Base-by-base conservation (phyloP, 2,888 invertebrate species). In the Agrenia bidenticulata region DNA sequence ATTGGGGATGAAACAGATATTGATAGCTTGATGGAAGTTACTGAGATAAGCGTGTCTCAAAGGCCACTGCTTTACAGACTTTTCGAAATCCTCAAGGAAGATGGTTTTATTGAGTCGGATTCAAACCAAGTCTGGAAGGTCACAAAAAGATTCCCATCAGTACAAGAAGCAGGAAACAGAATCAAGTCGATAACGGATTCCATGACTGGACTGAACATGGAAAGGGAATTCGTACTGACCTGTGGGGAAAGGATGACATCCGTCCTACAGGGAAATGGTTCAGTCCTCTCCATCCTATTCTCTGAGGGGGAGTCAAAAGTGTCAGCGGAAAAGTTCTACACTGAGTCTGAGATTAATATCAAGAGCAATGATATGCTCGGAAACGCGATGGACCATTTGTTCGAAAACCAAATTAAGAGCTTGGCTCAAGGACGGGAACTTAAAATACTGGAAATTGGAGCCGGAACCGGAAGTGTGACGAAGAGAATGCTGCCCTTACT, bases 381-480 rank as follows among this genome's bases (percentile, higher is more conserved):
- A n/a, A n/a, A n/a, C n/a, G 5, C 32, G 32, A 32, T 7, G 11
- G 11, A 11, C 32, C 11, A 32, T 32, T 32, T 32, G 5, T 32
- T 32, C n/a, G n/a, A n/a, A n/a, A 32, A 32, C 32, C 32, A 32
- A 61, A 58, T 17, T 32, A 32, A 32, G 32, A 32, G 11, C n/a
- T n/a, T n/a, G n/a, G n/a, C n/a, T n/a, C 32, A 32, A 32, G 32
- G 11, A 32, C 32, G 59, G 58, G 9, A 5, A 37, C 17, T 23
- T n/a, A n/a, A 50, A 15, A 50, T 60, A 9, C 23, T 60, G 27
- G 60, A 60, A 50, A 50, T 60, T 26, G 60, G 60, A 45, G 60
- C 41, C 5, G 60, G 60, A 37, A 60, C 60, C 2, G 60, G 49
- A 19, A 7, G 7, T 15, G 5, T 24, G 13, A 49, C 60, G 11